Conservation (phyloP, 1,140 invertebrate genomes). For the Lucilia sericata region DNA sequence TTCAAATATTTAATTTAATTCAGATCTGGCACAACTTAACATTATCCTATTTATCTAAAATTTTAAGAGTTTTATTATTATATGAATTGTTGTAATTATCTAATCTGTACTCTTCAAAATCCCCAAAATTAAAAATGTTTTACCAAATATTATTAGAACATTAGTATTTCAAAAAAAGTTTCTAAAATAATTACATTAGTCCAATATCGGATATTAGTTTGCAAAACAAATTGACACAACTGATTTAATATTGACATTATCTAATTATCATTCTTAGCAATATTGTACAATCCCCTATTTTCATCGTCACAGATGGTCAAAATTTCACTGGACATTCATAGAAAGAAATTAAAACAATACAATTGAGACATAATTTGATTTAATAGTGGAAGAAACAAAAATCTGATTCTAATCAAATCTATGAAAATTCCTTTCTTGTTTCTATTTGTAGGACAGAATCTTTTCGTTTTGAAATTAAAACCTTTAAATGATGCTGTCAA, state of each 20-base stretch:
- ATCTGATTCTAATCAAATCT: neutral
- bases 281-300: neutral
- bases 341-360: neutral
- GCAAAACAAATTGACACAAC: neutral
- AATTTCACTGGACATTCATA: neutral
- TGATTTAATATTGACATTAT: neutral
- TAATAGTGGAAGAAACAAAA: neutral
- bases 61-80: too few relatives aligned
- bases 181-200: too few relatives aligned
- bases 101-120: too few relatives aligned
- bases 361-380: neutral
- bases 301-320: neutral
- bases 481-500: conserved; percentile 35
- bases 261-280: neutral
- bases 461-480: neutral
- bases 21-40: too few relatives aligned
- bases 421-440: neutral
- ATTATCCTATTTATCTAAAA: too few relatives aligned
- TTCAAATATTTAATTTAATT: too few relatives aligned
- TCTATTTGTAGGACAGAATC: neutral
- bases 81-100: too few relatives aligned
- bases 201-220: neutral
- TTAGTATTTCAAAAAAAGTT: too few relatives aligned
- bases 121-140: too few relatives aligned
- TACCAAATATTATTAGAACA: too few relatives aligned